Conservation (phyloP, 2,888 invertebrate genomes). For the Stenolophus ochropezus region DNA sequence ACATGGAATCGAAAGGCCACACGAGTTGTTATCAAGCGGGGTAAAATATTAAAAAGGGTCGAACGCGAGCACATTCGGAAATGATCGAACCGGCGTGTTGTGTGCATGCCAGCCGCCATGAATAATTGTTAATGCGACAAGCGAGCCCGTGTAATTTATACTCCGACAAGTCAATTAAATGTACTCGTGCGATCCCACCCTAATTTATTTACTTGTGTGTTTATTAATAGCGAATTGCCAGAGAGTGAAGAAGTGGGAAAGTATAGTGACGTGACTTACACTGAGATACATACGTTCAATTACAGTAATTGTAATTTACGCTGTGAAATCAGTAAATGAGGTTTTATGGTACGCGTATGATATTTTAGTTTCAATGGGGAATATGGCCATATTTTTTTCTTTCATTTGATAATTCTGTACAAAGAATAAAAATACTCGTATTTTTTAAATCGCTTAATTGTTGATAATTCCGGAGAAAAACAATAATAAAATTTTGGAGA, state of each 20-base stretch:
- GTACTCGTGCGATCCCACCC: background rate
- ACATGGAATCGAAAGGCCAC: background rate
- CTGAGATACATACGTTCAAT: no score
- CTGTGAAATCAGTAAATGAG: no score
- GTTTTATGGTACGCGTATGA: no score
- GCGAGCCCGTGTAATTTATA: background rate
- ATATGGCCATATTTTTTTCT: no score
- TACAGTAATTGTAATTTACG: no score
- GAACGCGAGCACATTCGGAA: slow-evolving; percentile 14
- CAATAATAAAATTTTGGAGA: no score
- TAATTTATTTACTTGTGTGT: background rate
- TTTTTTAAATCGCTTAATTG: no score
- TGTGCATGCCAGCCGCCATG: background rate
- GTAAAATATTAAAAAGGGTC: slow-evolving; percentile 31
- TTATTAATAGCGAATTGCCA: background rate
- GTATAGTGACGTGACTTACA: background rate
- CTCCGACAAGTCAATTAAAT: background rate
- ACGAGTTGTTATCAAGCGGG: slow-evolving; percentile 25
- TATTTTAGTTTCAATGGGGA: no score
- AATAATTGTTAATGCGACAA: background rate
- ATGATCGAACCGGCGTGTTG: slow-evolving; percentile 12
- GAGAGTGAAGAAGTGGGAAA: background rate
- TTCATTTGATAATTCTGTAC: no score
- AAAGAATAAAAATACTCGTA: no score
- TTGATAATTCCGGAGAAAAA: no score